Conservation (phyloP, 1,140 invertebrate species). For the Polypedilum pembai region DNA sequence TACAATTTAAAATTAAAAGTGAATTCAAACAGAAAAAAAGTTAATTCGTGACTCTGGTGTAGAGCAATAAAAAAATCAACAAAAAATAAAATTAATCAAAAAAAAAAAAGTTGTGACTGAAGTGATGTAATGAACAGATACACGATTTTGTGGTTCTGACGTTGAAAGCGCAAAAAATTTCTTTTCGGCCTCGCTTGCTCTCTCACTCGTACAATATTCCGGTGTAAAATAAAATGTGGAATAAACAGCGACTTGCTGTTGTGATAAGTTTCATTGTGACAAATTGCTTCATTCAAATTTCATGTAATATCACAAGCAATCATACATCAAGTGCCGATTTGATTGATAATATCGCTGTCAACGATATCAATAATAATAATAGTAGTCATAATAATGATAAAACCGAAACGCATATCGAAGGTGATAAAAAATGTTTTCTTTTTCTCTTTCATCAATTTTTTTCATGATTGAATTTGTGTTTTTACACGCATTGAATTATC, state of each 20-base stretch:
- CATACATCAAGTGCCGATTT: slow-evolving; percentile 4
- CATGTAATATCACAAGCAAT: slow-evolving; percentile 9
- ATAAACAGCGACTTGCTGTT: background rate
- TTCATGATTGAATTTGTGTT: background rate
- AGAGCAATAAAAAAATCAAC: no score
- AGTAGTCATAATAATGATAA: background rate
- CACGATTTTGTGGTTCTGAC: background rate
- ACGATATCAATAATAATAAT: slow-evolving; percentile 6
- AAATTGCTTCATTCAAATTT: slow-evolving; percentile 19
- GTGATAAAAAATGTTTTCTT: background rate
- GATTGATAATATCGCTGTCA: slow-evolving; percentile 17
- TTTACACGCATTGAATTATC: background rate
- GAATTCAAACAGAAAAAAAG: no score
- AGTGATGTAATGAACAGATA: slow-evolving; percentile 5
- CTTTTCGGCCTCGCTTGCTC: background rate
- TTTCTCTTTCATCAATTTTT: no score
- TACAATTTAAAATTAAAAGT: no score
- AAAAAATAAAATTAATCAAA: background rate
- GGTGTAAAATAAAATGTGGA: background rate
- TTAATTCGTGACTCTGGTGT: background rate
- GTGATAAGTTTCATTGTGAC: slow-evolving; percentile 17
- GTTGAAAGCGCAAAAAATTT: background rate
- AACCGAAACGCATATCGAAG: background rate
- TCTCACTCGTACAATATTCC: no score
- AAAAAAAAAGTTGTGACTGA: background rate